These are phyloP conservation scores for Aelia acuminata DNA, from an alignment of 2,888 invertebrate genomes.

Conservation along the genomic window DNA sequence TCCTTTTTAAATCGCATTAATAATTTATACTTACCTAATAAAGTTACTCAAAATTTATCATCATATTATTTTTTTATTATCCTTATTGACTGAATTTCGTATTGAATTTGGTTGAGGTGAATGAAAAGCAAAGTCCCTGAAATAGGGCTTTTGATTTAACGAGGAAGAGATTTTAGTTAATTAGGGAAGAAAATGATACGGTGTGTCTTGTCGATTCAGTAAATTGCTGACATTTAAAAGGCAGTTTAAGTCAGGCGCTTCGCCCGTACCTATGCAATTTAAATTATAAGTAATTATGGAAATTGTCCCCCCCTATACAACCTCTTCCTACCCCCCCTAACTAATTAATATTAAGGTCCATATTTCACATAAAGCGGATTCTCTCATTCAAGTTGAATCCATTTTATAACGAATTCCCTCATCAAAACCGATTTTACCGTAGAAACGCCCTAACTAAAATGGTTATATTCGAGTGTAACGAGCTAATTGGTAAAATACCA, in stretches of 20 bases:
- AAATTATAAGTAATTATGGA: slow-evolving; percentile 5
- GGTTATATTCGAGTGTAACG: too few species aligned
- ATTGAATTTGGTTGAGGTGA: background rate
- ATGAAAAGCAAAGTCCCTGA: background rate
- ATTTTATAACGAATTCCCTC: background rate
- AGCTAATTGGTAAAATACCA: too few species aligned
- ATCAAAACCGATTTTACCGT: too few species aligned
- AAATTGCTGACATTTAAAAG: slow-evolving; percentile 2
- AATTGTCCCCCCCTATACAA: background rate
- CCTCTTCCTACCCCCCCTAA: background rate
- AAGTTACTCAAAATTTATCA: too few species aligned
- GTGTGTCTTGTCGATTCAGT: background rate
- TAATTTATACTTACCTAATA: too few species aligned
- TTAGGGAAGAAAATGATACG: background rate
- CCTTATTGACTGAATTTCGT: too few species aligned
- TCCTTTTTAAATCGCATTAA: too few species aligned
- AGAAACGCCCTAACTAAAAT: too few species aligned
- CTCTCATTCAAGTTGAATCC: background rate
- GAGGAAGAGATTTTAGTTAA: background rate
- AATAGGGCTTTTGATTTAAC: background rate
- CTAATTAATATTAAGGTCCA: background rate
- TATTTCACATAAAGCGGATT: background rate
- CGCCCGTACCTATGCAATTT: background rate
- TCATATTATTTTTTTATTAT: too few species aligned
- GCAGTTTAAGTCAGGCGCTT: background rate